Evolutionary conservation across 2,888 invertebrate species (phyloP).

Genomic region (Pseudeuparius sepicola): DNA sequence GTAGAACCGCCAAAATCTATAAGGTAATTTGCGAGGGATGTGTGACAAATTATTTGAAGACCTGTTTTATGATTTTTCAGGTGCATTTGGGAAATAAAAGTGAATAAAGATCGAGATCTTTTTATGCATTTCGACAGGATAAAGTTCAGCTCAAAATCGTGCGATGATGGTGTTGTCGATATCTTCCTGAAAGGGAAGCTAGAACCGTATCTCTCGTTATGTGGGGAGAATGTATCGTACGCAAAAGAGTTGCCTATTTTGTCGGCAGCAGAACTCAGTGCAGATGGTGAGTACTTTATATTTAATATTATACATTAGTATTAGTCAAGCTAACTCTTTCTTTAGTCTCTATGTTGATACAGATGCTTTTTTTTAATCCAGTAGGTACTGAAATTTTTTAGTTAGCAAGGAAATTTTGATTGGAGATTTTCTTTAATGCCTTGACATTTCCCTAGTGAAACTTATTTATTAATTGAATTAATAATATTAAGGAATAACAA

Average conservation of each 20-base stretch:
- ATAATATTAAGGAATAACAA: too few relatives aligned
- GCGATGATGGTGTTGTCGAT: constrained; percentile 79
- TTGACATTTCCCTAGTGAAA: too few relatives aligned
- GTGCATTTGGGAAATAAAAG: constrained; percentile 49
- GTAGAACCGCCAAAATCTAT: constrained; percentile 59
- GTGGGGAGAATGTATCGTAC: constrained; percentile 76
- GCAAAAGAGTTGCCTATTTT: constrained; percentile 71
- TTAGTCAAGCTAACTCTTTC: too few relatives aligned
- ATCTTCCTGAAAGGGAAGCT: constrained; percentile 51
- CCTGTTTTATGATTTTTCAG: constrained; percentile 29
- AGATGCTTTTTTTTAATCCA: too few relatives aligned
- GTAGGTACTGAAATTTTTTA: too few relatives aligned
- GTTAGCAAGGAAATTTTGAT: too few relatives aligned
- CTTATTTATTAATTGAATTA: too few relatives aligned
- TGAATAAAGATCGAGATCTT: constrained; percentile 73
- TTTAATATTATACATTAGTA: too few relatives aligned
- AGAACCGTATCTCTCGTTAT: constrained; percentile 70
- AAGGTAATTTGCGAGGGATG: constrained; percentile 29
- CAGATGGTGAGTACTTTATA: too few relatives aligned
- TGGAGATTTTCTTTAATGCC: too few relatives aligned
- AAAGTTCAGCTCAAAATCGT: constrained; percentile 73
- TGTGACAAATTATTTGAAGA: background rate
- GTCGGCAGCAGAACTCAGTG: constrained; percentile 65
- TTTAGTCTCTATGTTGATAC: too few relatives aligned
- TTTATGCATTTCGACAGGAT: constrained; percentile 83